Conservation (phyloP, 2,113 vertebrate species). For the Zosterops hypoxanthus region DNA sequence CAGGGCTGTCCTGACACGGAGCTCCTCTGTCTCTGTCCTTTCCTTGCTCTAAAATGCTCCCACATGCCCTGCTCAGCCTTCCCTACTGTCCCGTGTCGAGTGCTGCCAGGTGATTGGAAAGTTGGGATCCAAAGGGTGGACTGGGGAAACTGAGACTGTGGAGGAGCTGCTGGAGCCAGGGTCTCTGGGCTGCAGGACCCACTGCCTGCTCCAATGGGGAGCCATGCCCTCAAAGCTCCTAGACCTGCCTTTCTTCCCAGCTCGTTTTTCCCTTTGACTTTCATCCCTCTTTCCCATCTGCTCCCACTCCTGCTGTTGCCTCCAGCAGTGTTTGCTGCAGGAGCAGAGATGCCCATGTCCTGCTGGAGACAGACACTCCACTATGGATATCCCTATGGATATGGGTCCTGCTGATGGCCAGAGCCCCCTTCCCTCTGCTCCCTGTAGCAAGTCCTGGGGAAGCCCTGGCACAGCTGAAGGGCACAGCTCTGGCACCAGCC, state of each 20-base stretch:
- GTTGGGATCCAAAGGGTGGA: not conserved
- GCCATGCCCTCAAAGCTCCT: rapidly evolving
- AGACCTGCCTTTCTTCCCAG: rapidly evolving
- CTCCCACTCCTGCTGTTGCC: not conserved
- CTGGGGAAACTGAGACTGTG: not conserved
- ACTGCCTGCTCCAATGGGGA: not conserved
- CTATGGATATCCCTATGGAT: not conserved
- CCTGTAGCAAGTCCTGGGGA: not conserved
- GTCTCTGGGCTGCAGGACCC: not conserved
- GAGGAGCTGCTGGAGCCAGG: not conserved
- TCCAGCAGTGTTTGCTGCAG: not conserved
- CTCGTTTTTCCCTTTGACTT: not conserved
- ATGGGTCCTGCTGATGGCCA: not conserved
- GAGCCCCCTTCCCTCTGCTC: not conserved
- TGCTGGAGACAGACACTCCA: not conserved
- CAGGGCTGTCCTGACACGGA: rapidly evolving
- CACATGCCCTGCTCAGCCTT: not conserved
- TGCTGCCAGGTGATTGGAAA: rapidly evolving
- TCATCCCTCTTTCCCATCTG: not conserved
- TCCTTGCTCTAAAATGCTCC: not conserved
- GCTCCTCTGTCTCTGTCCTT: not conserved
- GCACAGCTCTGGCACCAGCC: not conserved
- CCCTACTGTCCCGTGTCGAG: rapidly evolving
- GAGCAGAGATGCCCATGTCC: not conserved
- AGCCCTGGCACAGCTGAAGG: not conserved